These are phyloP conservation scores for Balaeniceps rex DNA, from an alignment of 2,113 vertebrate species.

Conservation along the genomic window DNA sequence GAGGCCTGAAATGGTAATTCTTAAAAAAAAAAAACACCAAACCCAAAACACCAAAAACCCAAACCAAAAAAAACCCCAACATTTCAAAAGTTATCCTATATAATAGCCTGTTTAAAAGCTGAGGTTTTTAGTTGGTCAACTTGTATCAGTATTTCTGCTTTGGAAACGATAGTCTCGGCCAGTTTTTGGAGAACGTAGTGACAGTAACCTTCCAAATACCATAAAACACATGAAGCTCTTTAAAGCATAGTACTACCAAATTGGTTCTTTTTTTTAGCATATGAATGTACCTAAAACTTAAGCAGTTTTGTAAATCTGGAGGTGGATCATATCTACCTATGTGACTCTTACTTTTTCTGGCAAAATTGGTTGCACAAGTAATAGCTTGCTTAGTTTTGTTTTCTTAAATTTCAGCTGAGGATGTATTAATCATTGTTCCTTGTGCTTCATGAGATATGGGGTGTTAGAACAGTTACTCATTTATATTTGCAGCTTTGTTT, in stretches of 20 bases:
- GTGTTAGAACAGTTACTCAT: not conserved
- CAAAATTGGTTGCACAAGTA: not conserved
- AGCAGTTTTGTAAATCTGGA: not conserved
- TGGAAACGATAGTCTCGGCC: not conserved
- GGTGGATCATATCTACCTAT: not conserved
- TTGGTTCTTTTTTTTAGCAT: not conserved
- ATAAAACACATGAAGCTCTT: not conserved
- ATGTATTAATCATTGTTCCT: not conserved
- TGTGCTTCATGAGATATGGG: not conserved
- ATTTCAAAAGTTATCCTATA: not conserved
- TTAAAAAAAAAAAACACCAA: not conserved
- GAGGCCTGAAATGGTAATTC: not conserved
- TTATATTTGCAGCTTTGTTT: not conserved
- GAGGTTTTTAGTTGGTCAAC: not conserved
- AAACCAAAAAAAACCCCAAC: not conserved
- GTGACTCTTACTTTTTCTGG: not conserved
- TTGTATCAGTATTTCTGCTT: not conserved
- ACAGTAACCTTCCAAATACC: not conserved
- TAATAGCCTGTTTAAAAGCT: not conserved
- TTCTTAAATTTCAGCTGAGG: not conserved
- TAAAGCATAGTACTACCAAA: not conserved
- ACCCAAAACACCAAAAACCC: not conserved
- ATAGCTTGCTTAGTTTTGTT: not conserved
- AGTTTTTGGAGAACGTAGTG: not conserved
- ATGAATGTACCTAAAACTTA: not conserved